Percentiles rank a stretch among this genome's conserved stretches.
Conservation (phyloP, 2,113 vertebrate species). For the human (Homo sapiens) region GRCh38 chr18:38442001-38442500, state of each 20-base stretch:
- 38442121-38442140: neutral
- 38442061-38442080: conserved; percentile 20
- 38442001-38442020: conserved; percentile 35
- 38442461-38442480: neutral
- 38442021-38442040: conserved; percentile 31
- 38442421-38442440: neutral
- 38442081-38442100: neutral
- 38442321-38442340: neutral
- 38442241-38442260: neutral
- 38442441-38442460: neutral
- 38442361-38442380: neutral
- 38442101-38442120: neutral
- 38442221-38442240: neutral
- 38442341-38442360: neutral
- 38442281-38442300: neutral
- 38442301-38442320: neutral
- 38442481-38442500: neutral
- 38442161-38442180: neutral
- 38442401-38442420: neutral
- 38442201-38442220: neutral
- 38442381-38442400: neutral
- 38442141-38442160: neutral
- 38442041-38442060: neutral
- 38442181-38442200: neutral
- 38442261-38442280: neutral